Percentiles rank a stretch among this genome's conserved stretches.
phyloP scores from a whole-genome alignment of 2,113 vertebrate species.

The Hiodon tergisus region DNA sequence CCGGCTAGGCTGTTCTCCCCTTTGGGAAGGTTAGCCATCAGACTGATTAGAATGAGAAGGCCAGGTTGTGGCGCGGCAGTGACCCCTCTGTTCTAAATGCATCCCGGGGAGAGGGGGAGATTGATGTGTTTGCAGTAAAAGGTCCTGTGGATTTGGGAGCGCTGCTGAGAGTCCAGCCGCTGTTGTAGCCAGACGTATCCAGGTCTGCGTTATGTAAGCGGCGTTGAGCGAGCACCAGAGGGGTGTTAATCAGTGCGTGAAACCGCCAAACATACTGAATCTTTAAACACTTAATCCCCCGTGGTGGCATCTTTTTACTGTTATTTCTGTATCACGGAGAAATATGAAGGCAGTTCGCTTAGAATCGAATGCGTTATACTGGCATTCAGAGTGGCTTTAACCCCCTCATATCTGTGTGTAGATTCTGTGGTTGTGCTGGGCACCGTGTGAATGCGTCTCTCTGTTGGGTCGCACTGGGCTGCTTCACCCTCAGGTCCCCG shows the following conservation, averaged over 20 bases:
- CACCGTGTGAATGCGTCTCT: background rate
- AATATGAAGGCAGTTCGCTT: background rate
- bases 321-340: background rate
- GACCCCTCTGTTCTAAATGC: too few species aligned
- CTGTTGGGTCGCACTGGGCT: background rate
- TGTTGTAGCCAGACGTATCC: background rate
- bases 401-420: background rate
- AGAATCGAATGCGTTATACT: background rate
- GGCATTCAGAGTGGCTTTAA: background rate
- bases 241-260: background rate
- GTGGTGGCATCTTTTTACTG: background rate
- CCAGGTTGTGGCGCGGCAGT: too few species aligned
- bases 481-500: background rate
- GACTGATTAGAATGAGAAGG: too few species aligned
- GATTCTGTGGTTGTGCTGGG: constrained; percentile 19
- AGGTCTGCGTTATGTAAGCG: background rate
- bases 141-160: too few species aligned
- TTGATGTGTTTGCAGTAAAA: too few species aligned
- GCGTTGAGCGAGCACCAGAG: background rate
- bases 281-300: constrained; percentile 6
- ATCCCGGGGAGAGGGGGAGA: too few species aligned
- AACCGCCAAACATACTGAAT: background rate
- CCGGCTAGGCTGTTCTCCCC: too few species aligned
- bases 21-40: too few species aligned
- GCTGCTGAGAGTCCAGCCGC: too few species aligned